Base-by-base conservation (phyloP, 2,888 invertebrate genomes). In the Yponomeuta evonymella region DNA sequence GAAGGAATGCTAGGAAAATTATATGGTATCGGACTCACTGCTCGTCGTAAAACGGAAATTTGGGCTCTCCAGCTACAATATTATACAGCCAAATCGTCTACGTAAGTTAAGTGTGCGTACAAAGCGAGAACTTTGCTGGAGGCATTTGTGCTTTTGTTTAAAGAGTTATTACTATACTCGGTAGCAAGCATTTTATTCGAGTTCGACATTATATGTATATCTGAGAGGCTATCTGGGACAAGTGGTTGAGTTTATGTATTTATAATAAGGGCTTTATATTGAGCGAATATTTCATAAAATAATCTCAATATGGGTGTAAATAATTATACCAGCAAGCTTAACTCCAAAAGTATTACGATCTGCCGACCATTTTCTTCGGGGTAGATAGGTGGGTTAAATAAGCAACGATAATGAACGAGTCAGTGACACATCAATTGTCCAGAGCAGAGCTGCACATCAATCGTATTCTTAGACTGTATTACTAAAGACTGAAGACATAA, bases 361-460 rank as follows among this genome's bases (percentile, higher is more conserved):
- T 3, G 51, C 51, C 11, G 33, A 33, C 65, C 65, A 68, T 68
- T 68, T 9, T 51, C 9, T 12, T 68, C 51, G 2, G 33, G 33
- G 1, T 33, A 8, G 8, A 43, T 43, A 43, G 43, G 43, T 68
- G 29, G 48, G 68, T 71, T 69, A 71, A 66, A 72, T 79, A 79
- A 78, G 78, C 83, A 82, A 83, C 81, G 80, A 81, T 85, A 86
- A 82, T 85, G 79, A 79, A 79, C 79, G 80, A 86, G 86, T 84
- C 84, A 87, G 83, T 81, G 87, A 84, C 85, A 86, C 82, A 74
- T 74, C 75, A 12, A 48, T 64, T 48, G 48, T 70, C 33, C 65
- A 65, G 33, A 33, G 65, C 12, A 30, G 48, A 70, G 30, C 29
- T 51, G 23, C 23, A 69, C 30, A 48, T 58, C 51, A 58, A 58